Evolutionary conservation across 2,888 invertebrate genomes (phyloP).

Genomic region (Ephialtes manifestator): DNA sequence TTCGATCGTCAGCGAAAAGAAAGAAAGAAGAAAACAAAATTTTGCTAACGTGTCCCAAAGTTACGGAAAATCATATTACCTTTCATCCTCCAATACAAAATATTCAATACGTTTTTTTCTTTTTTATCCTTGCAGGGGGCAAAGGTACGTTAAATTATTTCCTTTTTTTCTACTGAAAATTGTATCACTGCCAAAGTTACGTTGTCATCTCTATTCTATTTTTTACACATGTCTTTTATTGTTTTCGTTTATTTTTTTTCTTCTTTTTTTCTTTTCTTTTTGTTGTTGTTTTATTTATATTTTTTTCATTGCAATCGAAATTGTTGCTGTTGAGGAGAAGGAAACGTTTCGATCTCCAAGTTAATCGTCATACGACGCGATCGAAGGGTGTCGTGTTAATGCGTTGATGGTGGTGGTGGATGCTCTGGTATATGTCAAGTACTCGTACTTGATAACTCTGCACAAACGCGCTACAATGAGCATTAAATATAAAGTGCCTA

Average conservation of each 20-base stretch:
- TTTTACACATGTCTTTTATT: conserved; percentile 19
- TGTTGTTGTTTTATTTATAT: conserved; percentile 8
- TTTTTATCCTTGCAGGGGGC: conserved; percentile 87
- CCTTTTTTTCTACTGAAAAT: conserved; percentile 62
- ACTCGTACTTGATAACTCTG: conserved; percentile 33
- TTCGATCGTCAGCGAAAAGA: conserved; percentile 16
- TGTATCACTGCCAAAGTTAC: conserved; percentile 60
- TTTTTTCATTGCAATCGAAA: not conserved
- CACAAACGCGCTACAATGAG: conserved; percentile 48
- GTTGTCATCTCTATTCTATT: not conserved
- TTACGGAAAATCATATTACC: conserved; percentile 51
- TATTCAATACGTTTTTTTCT: conserved; percentile 81
- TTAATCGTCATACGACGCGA: conserved; percentile 54
- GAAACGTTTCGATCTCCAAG: conserved; percentile 60
- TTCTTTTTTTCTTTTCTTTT: conserved; percentile 25
- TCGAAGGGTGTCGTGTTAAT: conserved; percentile 41
- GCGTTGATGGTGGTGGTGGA: conserved; percentile 14
- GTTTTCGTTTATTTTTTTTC: conserved; percentile 46
- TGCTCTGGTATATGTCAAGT: not conserved
- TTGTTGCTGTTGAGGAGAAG: conserved; percentile 35
- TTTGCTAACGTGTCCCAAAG: conserved; percentile 13
- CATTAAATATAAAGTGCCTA: conserved; percentile 2
- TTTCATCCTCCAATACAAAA: conserved; percentile 67
- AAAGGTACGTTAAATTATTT: conserved; percentile 88
- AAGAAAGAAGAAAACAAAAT: not conserved